These are phyloP conservation scores for Betta splendens DNA, from an alignment of 2,797 vertebrate species.

Conservation along the genomic window DNA sequence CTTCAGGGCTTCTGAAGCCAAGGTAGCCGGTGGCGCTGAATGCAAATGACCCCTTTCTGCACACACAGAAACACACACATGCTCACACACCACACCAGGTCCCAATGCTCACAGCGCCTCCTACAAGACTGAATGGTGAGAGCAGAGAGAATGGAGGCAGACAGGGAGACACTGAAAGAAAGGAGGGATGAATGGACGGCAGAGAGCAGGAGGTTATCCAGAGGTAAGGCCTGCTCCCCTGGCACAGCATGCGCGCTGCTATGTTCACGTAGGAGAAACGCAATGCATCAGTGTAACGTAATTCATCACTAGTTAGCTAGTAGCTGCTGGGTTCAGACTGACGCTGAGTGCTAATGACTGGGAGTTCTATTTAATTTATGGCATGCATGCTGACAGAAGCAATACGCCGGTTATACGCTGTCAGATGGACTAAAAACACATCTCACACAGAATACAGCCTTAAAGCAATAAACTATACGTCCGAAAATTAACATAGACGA, in stretches of 20 bases:
- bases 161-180: conserved; percentile 36
- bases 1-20: conserved; percentile 78
- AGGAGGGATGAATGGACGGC: conserved; percentile 25
- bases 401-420: too few relatives aligned
- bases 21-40: conserved; percentile 76
- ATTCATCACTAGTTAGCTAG: conserved; percentile 31
- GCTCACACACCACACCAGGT: conserved; percentile 30
- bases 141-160: conserved; percentile 21
- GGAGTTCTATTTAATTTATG: not conserved
- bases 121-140: conserved; percentile 50
- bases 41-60: conserved; percentile 71
- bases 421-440: not conserved
- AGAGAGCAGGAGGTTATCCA: conserved; percentile 59
- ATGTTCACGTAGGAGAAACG: conserved; percentile 12
- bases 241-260: conserved; percentile 29
- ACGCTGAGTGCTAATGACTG: conserved; percentile 19
- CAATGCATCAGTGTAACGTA: conserved; percentile 4
- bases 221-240: conserved; percentile 53
- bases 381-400: not conserved
- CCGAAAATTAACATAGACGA: too few relatives aligned
- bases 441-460: too few relatives aligned
- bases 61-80: conserved; percentile 23
- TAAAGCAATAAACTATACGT: too few relatives aligned
- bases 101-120: conserved; percentile 50
- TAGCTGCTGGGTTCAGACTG: conserved; percentile 20